These are phyloP conservation scores for Azorinus chamasolen DNA, from an alignment of 2,888 invertebrate genomes.

Conservation along the genomic window DNA sequence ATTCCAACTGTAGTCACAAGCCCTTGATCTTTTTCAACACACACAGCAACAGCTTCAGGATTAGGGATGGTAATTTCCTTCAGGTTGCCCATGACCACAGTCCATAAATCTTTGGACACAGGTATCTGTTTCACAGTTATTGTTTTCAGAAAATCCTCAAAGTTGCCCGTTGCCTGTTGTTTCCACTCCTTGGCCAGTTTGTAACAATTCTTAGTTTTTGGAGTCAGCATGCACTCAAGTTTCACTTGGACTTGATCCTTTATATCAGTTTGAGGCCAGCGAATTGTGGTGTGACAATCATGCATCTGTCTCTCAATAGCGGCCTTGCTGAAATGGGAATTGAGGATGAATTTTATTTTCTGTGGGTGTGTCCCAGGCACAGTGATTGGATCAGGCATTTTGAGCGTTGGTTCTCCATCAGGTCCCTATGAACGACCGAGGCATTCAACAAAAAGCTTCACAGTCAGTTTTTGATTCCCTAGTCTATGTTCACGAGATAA, in stretches of 20 bases:
- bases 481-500: slow-evolving; percentile 4
- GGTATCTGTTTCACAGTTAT: slow-evolving; percentile 2
- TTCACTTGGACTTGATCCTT: slow-evolving; percentile 27
- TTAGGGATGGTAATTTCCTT: slow-evolving; percentile 3
- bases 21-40: slow-evolving; percentile 9
- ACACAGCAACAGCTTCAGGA: slow-evolving; percentile 24
- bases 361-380: slow-evolving; percentile 11
- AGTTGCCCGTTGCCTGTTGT: slow-evolving; percentile 24
- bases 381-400: slow-evolving; percentile 18
- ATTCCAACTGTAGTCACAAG: slow-evolving; percentile 18
- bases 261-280: slow-evolving; percentile 12
- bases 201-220: slow-evolving; percentile 37
- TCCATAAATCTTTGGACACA: slow-evolving; percentile 4
- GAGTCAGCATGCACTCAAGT: slow-evolving; percentile 48
- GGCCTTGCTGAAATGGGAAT: background rate
- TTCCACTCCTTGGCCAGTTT: slow-evolving; percentile 55
- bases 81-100: slow-evolving; percentile 9
- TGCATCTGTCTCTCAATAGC: slow-evolving; percentile 13
- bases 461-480: background rate
- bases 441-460: slow-evolving; percentile 16
- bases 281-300: slow-evolving; percentile 7
- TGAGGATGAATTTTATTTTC: slow-evolving; percentile 25
- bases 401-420: slow-evolving; percentile 3
- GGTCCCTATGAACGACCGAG: slow-evolving; percentile 13
- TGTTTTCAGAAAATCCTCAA: slow-evolving; percentile 26